Conservation (phyloP, 2,888 invertebrate genomes). For the Rhopalosiphum nymphaeae region DNA sequence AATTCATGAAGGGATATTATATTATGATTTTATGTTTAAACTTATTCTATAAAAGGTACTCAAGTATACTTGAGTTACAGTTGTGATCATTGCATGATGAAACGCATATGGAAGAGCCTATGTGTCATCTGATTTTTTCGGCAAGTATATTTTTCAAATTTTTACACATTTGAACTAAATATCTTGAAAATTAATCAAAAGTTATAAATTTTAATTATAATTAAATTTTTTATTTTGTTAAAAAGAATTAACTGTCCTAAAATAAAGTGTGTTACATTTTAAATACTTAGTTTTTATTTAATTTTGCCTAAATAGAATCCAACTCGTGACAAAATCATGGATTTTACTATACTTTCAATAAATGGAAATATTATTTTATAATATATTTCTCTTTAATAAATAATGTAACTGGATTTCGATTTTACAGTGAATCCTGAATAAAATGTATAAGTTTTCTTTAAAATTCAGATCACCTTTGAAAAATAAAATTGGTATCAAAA, state of each 20-base stretch:
- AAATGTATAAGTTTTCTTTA: not conserved
- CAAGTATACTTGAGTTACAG: no score
- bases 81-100: not conserved
- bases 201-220: not conserved
- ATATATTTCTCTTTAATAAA: not conserved
- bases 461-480: not conserved
- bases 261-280: not conserved
- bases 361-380: not conserved
- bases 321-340: not conserved
- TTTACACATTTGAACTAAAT: not conserved
- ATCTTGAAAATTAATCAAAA: not conserved
- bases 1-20: not conserved
- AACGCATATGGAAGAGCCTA: not conserved
- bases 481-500: not conserved
- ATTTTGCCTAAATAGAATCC: not conserved
- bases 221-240: not conserved
- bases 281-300: not conserved
- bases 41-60: not conserved
- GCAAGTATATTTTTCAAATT: not conserved
- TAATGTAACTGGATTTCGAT: not conserved
- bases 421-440: not conserved
- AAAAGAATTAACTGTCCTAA: not conserved
- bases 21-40: not conserved
- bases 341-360: not conserved
- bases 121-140: not conserved